Base-by-base conservation (phyloP, 1,140 invertebrate species). In the Coelopa frigida region DNA sequence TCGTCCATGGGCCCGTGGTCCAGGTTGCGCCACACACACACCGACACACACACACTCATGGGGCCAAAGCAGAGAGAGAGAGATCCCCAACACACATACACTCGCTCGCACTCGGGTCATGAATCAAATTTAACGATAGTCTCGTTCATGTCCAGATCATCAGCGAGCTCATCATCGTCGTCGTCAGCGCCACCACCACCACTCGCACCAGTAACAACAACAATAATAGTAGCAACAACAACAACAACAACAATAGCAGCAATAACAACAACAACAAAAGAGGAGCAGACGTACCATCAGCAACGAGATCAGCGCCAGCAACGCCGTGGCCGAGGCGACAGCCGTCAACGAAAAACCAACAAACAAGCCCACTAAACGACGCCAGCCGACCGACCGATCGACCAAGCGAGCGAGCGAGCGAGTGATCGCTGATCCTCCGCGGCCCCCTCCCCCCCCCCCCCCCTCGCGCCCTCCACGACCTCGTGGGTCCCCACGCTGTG, bases 81-180 rank as follows among this genome's bases (percentile, higher is more conserved):
- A n/a, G n/a, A n/a, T n/a, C n/a, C n/a, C n/a, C n/a, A n/a, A n/a
- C n/a, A n/a, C n/a, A n/a, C n/a, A n/a, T n/a, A n/a, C n/a, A 48
- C 43, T 47, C 50, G 50, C 60, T 35, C 29, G 23, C 12, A 26
- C 14, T 15, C 37, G 44, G 38, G 60, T 64, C 61, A 64, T 64
- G 61, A 64, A 64, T 64, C 61, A 64, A 64, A 64, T 64, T 64
- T 64, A 64, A 64, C 61, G 61, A 64, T 63, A 58, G 61, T 64
- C 61, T 32, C 32, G 47, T 46, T 22, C n/a, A n/a, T 22, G 31
- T 44, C 22, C 18, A n/a, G 31, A 33, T 29, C 18, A 39, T 46
- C 21, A 27, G 37, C 29, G 22, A 21, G 22, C 40, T n/a, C 31
- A 44, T 44, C 43, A 35, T 44, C 41, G 32, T 46, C 29, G 33